These are phyloP conservation scores for Brotogeris chrysoptera DNA, from an alignment of 2,797 vertebrate genomes.

Conservation along the genomic window DNA sequence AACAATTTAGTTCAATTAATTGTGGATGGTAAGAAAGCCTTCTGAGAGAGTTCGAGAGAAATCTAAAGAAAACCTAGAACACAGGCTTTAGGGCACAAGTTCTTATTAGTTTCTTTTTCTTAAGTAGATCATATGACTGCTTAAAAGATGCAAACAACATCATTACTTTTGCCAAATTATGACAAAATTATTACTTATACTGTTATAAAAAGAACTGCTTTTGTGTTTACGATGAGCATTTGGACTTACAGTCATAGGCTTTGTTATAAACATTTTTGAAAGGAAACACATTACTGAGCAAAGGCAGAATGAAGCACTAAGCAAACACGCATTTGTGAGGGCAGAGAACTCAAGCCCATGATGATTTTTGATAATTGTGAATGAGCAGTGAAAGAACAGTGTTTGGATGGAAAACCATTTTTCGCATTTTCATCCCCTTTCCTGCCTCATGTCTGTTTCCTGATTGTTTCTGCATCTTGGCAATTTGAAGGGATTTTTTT, in stretches of 20 bases:
- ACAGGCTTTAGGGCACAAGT: background rate
- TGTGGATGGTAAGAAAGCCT: background rate
- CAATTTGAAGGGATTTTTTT: background rate
- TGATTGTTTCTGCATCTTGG: background rate
- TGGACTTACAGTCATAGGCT: background rate
- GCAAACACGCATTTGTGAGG: background rate
- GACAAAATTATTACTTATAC: background rate
- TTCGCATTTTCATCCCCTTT: background rate
- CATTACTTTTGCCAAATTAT: background rate
- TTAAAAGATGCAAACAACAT: background rate
- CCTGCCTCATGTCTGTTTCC: background rate
- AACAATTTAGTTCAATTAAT: background rate
- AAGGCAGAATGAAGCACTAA: background rate
- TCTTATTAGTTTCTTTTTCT: background rate
- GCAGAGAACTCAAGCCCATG: background rate
- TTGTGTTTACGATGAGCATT: background rate
- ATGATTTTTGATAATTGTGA: background rate
- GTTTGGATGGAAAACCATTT: background rate
- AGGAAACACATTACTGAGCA: background rate
- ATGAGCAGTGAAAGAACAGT: background rate
- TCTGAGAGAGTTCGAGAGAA: background rate
- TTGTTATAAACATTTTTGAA: background rate
- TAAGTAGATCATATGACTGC: background rate
- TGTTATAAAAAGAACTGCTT: background rate
- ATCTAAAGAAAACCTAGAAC: background rate